Evolutionary conservation across 2,888 invertebrate species (phyloP).

Genomic region (Cephus nigrinus): DNA sequence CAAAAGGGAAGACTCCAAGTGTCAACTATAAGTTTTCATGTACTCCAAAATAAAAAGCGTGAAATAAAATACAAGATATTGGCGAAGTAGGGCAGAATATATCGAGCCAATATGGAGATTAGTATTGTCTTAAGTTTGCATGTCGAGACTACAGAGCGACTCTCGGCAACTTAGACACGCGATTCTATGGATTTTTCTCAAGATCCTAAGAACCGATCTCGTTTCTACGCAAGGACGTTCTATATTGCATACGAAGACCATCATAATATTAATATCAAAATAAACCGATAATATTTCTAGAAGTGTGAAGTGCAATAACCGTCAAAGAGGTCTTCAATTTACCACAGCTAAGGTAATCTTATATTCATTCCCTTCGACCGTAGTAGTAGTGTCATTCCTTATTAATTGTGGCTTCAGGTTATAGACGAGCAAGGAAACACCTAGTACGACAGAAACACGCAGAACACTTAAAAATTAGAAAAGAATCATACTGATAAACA

Average conservation of each 20-base stretch:
- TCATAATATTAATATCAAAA: not conserved
- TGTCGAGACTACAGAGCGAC: constrained; percentile 29
- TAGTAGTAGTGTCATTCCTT: not conserved
- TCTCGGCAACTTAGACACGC: constrained; percentile 34
- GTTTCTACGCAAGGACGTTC: not conserved
- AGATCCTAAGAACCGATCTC: not conserved
- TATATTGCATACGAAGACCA: not conserved
- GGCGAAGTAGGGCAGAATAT: constrained; percentile 21
- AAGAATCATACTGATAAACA: not conserved
- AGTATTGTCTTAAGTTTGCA: constrained; percentile 49
- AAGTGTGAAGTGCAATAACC: not conserved
- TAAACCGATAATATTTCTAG: not conserved
- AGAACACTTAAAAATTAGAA: not conserved
- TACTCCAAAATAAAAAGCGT: not conserved
- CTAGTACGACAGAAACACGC: not conserved
- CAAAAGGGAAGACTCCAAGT: not conserved
- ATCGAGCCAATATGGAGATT: constrained; percentile 34
- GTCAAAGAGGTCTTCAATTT: not conserved
- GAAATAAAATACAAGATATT: not conserved
- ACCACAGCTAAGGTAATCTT: not conserved
- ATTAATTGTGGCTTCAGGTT: not conserved
- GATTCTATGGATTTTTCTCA: constrained; percentile 48
- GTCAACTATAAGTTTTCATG: not conserved
- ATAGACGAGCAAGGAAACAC: not conserved
- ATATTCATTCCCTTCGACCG: not conserved